Evolutionary conservation across 2,113 vertebrate species (phyloP).

Genomic region (Dunckerocampus dactyliophorus): DNA sequence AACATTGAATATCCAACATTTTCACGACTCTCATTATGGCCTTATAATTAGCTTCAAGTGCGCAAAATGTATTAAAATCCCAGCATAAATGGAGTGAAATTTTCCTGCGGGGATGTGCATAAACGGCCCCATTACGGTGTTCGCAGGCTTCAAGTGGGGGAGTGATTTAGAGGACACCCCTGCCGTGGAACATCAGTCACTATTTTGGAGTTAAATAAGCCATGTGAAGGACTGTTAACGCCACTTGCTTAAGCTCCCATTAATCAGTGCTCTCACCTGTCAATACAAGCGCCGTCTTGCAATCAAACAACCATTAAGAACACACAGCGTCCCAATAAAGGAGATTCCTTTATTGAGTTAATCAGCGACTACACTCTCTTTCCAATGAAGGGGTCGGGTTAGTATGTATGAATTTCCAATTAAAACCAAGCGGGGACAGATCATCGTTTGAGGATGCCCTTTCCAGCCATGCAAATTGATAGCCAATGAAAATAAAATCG

Average conservation of each 20-base stretch:
- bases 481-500: conserved; percentile 37
- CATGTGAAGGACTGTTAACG: conserved; percentile 74
- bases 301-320: conserved; percentile 72
- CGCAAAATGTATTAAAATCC: conserved; percentile 22
- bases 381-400: conserved; percentile 34
- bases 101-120: conserved; percentile 47
- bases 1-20: conserved; percentile 44
- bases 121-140: conserved; percentile 53
- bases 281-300: conserved; percentile 68
- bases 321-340: conserved; percentile 63
- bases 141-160: conserved; percentile 25
- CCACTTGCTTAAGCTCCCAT: conserved; percentile 74
- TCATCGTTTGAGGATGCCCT: conserved; percentile 41
- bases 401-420: conserved; percentile 29
- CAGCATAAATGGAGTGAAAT: conserved; percentile 36
- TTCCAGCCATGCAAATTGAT: conserved; percentile 46
- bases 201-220: conserved; percentile 70
- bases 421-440: conserved; percentile 42
- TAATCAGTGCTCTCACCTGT: conserved; percentile 77
- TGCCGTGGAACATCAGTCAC: conserved; percentile 60
- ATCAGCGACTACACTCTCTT: conserved; percentile 44
- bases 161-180: conserved; percentile 55
- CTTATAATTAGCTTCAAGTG: conserved; percentile 43
- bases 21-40: conserved; percentile 44
- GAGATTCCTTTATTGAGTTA: conserved; percentile 69